A percentile compares a stretch with the other conserved stretches of the same genome.
Conservation (phyloP, 1,140 invertebrate genomes). For the Carposina sasakii region DNA sequence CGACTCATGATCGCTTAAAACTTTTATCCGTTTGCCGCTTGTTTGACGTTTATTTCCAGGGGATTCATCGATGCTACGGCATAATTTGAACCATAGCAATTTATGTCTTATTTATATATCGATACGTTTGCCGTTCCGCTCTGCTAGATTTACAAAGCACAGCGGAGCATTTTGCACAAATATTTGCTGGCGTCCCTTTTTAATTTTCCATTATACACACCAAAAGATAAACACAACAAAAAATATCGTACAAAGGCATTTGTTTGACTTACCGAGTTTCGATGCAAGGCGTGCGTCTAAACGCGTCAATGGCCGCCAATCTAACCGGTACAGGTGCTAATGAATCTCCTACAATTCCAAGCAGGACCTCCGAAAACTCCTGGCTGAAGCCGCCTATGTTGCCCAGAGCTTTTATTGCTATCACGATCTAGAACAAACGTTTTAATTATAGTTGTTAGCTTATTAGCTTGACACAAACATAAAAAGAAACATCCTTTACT, state of each 20-base stretch:
- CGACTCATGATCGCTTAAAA: too few relatives aligned
- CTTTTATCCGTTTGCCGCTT: too few relatives aligned
- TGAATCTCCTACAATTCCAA: slow-evolving; percentile 75
- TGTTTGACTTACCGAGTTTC: slow-evolving; percentile 63
- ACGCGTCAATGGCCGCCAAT: slow-evolving; percentile 81
- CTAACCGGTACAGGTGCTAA: slow-evolving; percentile 75
- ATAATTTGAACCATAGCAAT: too few relatives aligned
- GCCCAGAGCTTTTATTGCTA: slow-evolving; percentile 89
- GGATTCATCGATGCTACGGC: too few relatives aligned
- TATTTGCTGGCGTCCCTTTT: not conserved
- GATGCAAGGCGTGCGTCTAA: slow-evolving; percentile 78
- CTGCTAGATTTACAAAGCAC: too few relatives aligned
- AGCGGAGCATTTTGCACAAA: too few relatives aligned
- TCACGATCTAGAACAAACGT: slow-evolving; percentile 75
- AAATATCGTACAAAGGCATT: not conserved
- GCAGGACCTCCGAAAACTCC: slow-evolving; percentile 73
- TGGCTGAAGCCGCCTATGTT: slow-evolving; percentile 86
- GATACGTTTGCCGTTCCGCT: too few relatives aligned
- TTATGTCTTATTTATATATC: too few relatives aligned
- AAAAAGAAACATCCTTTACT: too few relatives aligned
- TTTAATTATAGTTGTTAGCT: too few relatives aligned
- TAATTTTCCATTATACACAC: not conserved
- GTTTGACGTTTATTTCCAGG: too few relatives aligned
- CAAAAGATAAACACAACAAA: slow-evolving; percentile 1
- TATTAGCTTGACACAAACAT: too few relatives aligned